Base-by-base conservation (phyloP, 2,797 vertebrate species). In the Myripristis murdjan region DNA sequence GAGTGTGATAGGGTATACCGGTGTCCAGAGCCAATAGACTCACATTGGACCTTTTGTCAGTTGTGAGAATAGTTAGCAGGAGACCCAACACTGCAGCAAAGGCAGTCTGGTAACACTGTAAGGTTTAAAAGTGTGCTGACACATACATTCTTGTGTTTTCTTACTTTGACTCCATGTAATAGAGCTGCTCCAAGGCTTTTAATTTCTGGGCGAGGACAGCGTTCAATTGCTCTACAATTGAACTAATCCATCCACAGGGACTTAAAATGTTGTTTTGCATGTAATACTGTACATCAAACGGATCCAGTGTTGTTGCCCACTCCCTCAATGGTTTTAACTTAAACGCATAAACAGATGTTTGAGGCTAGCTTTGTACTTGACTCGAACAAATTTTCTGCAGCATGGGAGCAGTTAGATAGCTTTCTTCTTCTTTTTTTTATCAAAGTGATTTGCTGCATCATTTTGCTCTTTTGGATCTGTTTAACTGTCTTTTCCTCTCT, bases 341-440 rank as follows among this genome's bases (percentile, higher is more conserved):
- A 55, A 91, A 82, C 64, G 68, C 65, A 72, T 77, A 65, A 85
- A 69, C 89, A 90, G 83, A 92, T 92, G 89, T 90, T 75, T 49
- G 66, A 69, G 75, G 53, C 65, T 14, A 59, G 74, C 76, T 70
- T 73, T 87, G 72, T 72, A 47, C 78, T 74, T 24, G 11, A 80
- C 73, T 83, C 64, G 74, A 70, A 70, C 66, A 70, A 1, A 74
- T 82, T 77, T n/a, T 81, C 62, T 84, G 41, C 23, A 55, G 51
- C 64, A 53, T 70, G 33, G 78, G 55, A 82, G 73, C 73, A 52
- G 71, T 55, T 41, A 53, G 46, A 75, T 58, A 47, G 51, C 7
- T 56, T 53, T 57, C 48, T 72, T 35, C 24, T 16, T 33, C 37
- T 57, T 62, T 64, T 70, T n/a, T 47, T 23, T 65, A 69, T 75